Evolutionary conservation across 2,797 vertebrate species (phyloP), one percentile per base, ranked within the genome.

Genomic region (Chaetodon trifasciatus): DNA sequence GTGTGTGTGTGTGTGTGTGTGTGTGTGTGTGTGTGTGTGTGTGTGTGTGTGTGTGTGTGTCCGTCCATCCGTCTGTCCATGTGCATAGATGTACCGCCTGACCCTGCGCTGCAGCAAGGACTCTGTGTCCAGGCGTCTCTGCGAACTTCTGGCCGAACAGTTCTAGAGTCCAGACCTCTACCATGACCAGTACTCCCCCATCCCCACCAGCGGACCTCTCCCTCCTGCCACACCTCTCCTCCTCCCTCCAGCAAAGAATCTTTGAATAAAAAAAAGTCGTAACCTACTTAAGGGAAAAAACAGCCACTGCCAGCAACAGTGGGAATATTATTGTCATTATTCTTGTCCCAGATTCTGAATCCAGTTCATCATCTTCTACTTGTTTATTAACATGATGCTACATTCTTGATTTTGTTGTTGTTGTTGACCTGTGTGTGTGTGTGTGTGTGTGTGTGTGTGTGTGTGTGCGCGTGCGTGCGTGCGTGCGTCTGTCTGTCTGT

Each of bases 31-130:
- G 28, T 32, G 28, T 32, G 28, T 32, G 28, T 32, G 28, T 32
- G 28, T 32, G 28, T 32, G 28, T 32, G 28, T 32, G 28, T 32
- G 28, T 32, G 28, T 32, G 28, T 32, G 28, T 4, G 8, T 44
- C 42, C 12, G 42, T 70, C 86, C 12, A 19, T 49, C 5, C 5
- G 70, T 83, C 60, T 69, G 3, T 78, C 5, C 87, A 37, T 89
- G 64, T 71, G 63, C 79, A 50, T 88, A 95, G 97, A 98, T 98
- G 97, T 98, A 97, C 87, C 96, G 97, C 44, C 95, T 98, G 89
- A 98, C 97, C 28, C 94, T 98, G 87, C 97, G 97, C 85, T 97
- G 96, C 96, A 98, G 97, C 95, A 98, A 97, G 94, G 97, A 98
- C 86, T 92, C 96, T 0, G 97, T 98, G 53, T 97, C 97, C 64